Percentiles rank a stretch among this genome's conserved stretches.
phyloP scores from a whole-genome alignment of 2,888 invertebrate species.

The Brachylomia viminalis region DNA sequence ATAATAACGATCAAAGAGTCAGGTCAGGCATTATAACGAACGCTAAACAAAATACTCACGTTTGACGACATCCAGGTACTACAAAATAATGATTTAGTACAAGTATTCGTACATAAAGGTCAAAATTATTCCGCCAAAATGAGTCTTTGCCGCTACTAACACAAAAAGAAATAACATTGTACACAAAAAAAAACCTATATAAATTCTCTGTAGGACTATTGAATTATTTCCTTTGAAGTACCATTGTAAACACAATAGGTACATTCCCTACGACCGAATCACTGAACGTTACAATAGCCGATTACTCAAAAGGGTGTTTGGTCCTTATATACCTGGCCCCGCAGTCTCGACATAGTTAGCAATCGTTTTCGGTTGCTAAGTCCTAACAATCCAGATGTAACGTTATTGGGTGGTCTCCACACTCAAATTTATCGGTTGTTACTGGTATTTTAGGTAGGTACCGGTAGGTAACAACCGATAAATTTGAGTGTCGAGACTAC shows the following conservation, averaged over 20 bases:
- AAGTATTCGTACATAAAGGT: background rate
- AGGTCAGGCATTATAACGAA: slow-evolving; percentile 2
- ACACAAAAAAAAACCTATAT: slow-evolving; percentile 32
- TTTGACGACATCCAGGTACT: slow-evolving; percentile 2
- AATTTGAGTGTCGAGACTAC: no score
- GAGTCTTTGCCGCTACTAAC: slow-evolving; percentile 3
- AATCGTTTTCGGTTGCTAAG: no score
- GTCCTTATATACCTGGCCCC: slow-evolving; percentile 23
- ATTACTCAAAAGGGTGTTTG: slow-evolving; percentile 34
- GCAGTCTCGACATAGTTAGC: no score
- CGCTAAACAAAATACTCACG: background rate
- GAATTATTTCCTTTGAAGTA: slow-evolving; percentile 48
- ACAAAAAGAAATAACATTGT: slow-evolving; percentile 25
- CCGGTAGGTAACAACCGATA: no score
- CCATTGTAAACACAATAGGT: slow-evolving; percentile 37
- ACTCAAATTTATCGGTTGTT: no score
- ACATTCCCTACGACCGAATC: slow-evolving; percentile 22
- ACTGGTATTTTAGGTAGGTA: no score
- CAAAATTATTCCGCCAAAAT: background rate
- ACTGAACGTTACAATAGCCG: slow-evolving; percentile 36
- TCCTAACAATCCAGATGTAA: no score
- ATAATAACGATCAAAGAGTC: slow-evolving; percentile 20
- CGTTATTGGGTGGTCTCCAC: no score
- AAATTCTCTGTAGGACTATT: slow-evolving; percentile 31
- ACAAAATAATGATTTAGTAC: slow-evolving; percentile 6